phyloP scores from a whole-genome alignment of 2,113 vertebrate genomes.

The Panthera tigris region DNA sequence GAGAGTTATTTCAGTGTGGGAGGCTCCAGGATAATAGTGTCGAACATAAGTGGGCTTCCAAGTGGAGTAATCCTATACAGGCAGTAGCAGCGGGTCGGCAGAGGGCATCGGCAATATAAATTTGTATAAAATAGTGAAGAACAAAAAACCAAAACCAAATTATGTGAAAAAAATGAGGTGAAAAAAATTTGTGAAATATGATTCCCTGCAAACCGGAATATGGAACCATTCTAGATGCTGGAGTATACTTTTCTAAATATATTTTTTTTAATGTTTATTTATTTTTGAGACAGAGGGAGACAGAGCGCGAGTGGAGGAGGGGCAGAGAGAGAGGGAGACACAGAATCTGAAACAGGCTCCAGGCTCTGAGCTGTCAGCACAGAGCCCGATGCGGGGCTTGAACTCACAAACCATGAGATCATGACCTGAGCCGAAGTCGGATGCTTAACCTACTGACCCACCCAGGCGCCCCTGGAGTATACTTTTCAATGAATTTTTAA shows the following conservation, averaged over 20 bases:
- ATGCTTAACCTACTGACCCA: no score
- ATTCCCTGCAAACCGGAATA: not conserved
- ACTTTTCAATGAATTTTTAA: not conserved
- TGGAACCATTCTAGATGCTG: not conserved
- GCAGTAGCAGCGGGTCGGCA: not conserved
- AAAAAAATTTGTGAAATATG: not conserved
- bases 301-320: no score
- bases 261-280: no score
- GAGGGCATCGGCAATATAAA: not conserved
- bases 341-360: no score
- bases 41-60: slow-evolving; percentile 39
- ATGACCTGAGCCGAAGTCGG: no score
- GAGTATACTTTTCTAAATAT: not conserved
- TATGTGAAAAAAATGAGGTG: not conserved
- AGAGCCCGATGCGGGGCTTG: no score
- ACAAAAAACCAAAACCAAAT: not conserved
- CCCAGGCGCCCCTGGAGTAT: not conserved
- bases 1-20: slow-evolving; percentile 10
- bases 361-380: no score
- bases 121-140: not conserved
- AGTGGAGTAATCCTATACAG: not conserved
- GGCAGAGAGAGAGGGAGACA: no score
- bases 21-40: slow-evolving; percentile 40
- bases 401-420: no score
- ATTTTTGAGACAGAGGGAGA: no score